phyloP scores from a whole-genome alignment of 2,888 invertebrate species.

The Tyria jacobaeae region DNA sequence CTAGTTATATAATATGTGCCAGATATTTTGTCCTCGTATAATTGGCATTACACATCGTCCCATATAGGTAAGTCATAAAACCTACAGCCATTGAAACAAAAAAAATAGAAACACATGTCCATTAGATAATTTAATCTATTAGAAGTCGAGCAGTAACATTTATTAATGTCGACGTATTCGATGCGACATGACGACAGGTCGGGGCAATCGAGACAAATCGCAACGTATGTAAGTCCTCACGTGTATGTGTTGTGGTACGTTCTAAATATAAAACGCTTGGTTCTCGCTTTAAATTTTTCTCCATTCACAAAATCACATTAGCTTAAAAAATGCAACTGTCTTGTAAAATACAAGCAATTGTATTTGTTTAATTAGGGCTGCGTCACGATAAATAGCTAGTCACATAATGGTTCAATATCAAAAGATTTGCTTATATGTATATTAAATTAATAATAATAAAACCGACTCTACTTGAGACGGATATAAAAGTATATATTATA shows the following conservation, averaged over 20 bases:
- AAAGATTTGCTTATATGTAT: conserved; percentile 31
- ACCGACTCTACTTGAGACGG: no score
- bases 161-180: conserved; percentile 25
- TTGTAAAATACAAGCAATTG: conserved; percentile 45
- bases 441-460: no score
- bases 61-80: conserved; percentile 7
- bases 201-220: conserved; percentile 42
- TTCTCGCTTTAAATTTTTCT: conserved; percentile 58
- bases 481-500: no score
- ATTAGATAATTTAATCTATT: conserved; percentile 18
- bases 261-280: conserved; percentile 65
- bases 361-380: conserved; percentile 49
- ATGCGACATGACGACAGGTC: conserved; percentile 23
- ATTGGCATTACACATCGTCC: conserved; percentile 4
- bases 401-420: conserved; percentile 45
- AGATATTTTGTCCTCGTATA: not conserved
- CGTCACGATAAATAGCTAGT: conserved; percentile 26
- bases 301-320: conserved; percentile 47
- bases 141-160: conserved; percentile 18
- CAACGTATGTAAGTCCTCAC: conserved; percentile 33
- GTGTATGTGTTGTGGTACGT: conserved; percentile 46
- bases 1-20: no score
- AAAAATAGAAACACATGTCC: conserved; percentile 12
- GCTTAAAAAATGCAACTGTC: conserved; percentile 44
- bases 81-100: conserved; percentile 4